phyloP scores from a whole-genome alignment of 2,113 vertebrate species.

The Hippoglossus stenolepis region DNA sequence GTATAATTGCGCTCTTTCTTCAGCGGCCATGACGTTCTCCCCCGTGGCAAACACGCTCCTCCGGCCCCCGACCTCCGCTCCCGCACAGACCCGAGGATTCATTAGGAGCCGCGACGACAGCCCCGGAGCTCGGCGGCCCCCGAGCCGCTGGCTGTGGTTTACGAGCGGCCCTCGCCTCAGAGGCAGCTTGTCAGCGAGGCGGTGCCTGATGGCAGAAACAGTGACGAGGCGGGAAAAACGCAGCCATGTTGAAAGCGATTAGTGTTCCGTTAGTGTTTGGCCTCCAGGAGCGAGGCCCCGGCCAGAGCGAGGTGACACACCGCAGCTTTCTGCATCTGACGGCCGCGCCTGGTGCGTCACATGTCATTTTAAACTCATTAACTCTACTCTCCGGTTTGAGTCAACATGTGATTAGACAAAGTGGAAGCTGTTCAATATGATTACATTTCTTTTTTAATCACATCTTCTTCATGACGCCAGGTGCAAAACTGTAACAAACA shows the following conservation, averaged over 20 bases:
- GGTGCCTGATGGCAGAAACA: slow-evolving; percentile 10
- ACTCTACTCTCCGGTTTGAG: slow-evolving; percentile 21
- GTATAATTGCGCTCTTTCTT: slow-evolving; percentile 70
- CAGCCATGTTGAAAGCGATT: slow-evolving; percentile 56
- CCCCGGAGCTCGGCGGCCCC: slow-evolving; percentile 7
- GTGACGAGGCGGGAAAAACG: slow-evolving; percentile 53
- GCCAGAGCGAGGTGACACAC: slow-evolving; percentile 24
- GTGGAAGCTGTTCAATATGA: not conserved
- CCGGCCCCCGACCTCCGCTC: not conserved
- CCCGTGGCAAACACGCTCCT: slow-evolving; percentile 18
- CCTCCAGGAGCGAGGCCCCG: not conserved
- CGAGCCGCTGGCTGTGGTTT: slow-evolving; percentile 35
- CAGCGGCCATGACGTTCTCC: slow-evolving; percentile 55
- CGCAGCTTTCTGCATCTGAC: not conserved
- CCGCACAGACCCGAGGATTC: slow-evolving; percentile 60
- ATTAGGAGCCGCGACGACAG: slow-evolving; percentile 50
- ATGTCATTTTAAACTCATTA: slow-evolving; percentile 16
- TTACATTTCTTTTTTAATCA: not conserved
- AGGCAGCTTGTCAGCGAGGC: slow-evolving; percentile 26
- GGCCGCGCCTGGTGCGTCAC: not conserved
- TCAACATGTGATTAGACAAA: slow-evolving; percentile 4
- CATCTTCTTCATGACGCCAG: not conserved
- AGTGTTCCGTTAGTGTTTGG: slow-evolving; percentile 58
- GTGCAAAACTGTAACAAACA: not conserved
- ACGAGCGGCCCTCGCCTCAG: slow-evolving; percentile 52